Evolutionary conservation across 1,140 invertebrate species (phyloP), one percentile per base, ranked within the genome.

Genomic region (Drosophila baimaii): DNA sequence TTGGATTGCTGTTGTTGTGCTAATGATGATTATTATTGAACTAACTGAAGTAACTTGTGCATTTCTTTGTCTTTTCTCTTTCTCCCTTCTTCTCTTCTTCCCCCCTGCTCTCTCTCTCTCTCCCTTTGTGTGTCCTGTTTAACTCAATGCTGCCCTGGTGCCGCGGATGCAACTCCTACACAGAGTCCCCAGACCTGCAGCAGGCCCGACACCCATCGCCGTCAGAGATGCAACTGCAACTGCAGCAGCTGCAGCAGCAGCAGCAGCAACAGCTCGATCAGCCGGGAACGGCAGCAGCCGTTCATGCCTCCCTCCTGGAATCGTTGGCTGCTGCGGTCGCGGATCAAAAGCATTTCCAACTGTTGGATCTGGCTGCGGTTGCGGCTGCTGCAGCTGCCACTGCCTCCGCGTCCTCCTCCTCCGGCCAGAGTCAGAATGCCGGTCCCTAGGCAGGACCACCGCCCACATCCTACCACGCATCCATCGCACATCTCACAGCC

Each of bases 281-380:
- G 64, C 79, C 82, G 43, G 49, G 27, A 23, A 41, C 65, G 46
- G 29, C 82, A 37, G 69, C 82, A 75, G 82, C 82, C 62, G 79
- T 81, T 43, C 82, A 86, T 72, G 82, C 82, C 69, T 81, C 79
- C 56, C 79, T 85, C 52, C 66, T 85, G 79, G 82, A 85, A 51
- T 82, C 82, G 12, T 55, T 85, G 70, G 82, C 83, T 56, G 82
- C 82, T 79, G 82, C 82, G 43, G 82, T 85, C 13, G 82, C 81
- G 70, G 82, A 85, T 79, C 82, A 85, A 79, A 86, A 81, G 82
- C 82, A 85, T 70, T 85, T 85, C 66, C 82, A 85, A 86, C 82
- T 86, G 55, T 82, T 85, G 83, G 82, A 85, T 75, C 58, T 85
- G 23, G 81, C 82, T 86, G 81, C 82, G 33, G 83, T 82, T 61